A percentile compares a stretch with the other conserved stretches of the same genome.
Evolutionary conservation across 1,140 invertebrate species (phyloP).

Genomic region (Cydia strobilella): DNA sequence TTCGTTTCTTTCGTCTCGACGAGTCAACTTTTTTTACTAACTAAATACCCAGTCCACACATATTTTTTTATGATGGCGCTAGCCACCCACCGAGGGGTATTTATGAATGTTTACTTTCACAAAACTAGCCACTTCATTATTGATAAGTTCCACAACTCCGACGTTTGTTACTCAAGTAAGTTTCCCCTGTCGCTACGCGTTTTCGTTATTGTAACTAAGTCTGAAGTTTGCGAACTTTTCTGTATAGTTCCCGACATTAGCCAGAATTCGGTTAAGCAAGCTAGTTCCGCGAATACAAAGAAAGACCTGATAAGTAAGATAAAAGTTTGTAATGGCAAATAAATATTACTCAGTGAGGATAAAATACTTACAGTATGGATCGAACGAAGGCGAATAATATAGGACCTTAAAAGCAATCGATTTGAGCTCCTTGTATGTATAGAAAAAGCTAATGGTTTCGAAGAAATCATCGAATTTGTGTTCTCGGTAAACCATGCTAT

Average conservation of each 20-base stretch:
- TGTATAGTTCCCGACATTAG: constrained; percentile 16
- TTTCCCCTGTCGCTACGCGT: constrained; percentile 11
- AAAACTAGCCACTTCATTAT: constrained; percentile 25
- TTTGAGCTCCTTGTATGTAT: no score
- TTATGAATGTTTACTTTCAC: background rate
- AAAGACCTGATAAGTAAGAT: background rate
- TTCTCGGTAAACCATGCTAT: no score
- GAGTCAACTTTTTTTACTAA: no score
- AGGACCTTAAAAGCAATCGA: no score
- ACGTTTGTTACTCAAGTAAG: constrained; percentile 14
- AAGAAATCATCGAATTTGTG: no score
- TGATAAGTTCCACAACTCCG: background rate
- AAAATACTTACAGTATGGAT: no score
- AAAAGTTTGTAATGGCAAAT: background rate
- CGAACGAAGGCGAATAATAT: no score
- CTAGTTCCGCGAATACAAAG: background rate
- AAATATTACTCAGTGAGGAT: no score
- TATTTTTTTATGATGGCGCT: background rate
- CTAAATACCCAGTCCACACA: no score
- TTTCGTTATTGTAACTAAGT: constrained; percentile 12
- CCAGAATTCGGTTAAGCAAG: background rate
- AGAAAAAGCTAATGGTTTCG: no score
- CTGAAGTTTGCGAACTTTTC: constrained; percentile 5
- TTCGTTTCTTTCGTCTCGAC: no score
- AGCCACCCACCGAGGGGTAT: background rate